phyloP scores from a whole-genome alignment of 2,888 invertebrate species.

The Sphaeridia pumilis region DNA sequence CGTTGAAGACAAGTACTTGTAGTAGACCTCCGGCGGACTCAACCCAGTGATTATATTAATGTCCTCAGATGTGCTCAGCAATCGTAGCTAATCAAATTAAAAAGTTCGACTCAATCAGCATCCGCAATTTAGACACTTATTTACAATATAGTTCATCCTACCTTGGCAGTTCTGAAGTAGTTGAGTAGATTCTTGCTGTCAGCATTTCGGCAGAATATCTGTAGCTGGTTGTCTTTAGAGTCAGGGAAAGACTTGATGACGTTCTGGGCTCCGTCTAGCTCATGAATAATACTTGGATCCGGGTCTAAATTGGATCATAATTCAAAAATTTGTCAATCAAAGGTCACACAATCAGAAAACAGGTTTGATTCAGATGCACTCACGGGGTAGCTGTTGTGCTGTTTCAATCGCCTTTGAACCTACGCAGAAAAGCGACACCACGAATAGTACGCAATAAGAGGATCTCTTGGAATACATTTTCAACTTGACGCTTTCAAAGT shows the following conservation, averaged over 20 bases:
- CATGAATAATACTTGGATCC: not conserved
- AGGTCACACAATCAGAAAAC: no score
- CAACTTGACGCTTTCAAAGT: no score
- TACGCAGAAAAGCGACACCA: no score
- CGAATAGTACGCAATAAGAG: no score
- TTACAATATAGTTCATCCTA: conserved; percentile 10
- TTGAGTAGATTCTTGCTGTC: conserved; percentile 26
- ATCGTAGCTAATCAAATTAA: conserved; percentile 16
- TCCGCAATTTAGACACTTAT: not conserved
- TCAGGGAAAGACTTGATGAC: not conserved
- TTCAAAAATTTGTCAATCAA: not conserved
- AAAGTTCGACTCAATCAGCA: not conserved
- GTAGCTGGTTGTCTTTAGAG: conserved; percentile 6
- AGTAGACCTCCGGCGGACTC: conserved; percentile 52
- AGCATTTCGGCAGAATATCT: conserved; percentile 30
- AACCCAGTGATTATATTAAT: conserved; percentile 58
- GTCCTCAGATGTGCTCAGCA: conserved; percentile 54
- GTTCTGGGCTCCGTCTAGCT: not conserved
- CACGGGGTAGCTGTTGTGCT: no score
- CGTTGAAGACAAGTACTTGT: conserved; percentile 47
- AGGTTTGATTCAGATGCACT: no score
- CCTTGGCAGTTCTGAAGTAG: conserved; percentile 31
- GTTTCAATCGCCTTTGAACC: no score
- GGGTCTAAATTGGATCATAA: not conserved
- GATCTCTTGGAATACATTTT: no score